phyloP scores from a whole-genome alignment of 2,888 invertebrate species.

The Eueremaeus valkanovi region DNA sequence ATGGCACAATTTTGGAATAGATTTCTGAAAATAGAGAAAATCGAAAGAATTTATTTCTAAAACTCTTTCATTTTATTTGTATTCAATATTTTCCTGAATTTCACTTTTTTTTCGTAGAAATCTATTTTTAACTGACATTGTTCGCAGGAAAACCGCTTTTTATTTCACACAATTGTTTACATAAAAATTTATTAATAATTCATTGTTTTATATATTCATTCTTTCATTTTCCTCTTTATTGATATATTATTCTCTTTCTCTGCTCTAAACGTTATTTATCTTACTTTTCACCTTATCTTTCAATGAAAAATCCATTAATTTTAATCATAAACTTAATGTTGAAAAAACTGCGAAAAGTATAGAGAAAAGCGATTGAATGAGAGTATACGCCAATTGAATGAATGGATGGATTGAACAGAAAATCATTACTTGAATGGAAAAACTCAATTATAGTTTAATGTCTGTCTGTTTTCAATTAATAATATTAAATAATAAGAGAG shows the following conservation, averaged over 20 bases:
- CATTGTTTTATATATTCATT: neutral
- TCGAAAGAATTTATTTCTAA: neutral
- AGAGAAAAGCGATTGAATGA: neutral
- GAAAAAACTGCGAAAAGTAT: neutral
- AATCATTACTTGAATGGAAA: neutral
- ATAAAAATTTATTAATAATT: neutral
- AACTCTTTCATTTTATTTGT: neutral
- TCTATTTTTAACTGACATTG: neutral
- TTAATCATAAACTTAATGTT: neutral
- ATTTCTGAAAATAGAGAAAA: neutral
- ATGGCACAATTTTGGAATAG: neutral
- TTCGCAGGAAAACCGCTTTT: neutral
- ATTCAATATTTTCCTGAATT: neutral
- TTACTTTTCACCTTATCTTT: neutral
- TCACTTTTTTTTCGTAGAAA: neutral
- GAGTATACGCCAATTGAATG: neutral
- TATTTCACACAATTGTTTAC: neutral
- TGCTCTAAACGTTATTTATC: neutral
- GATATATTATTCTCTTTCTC: neutral
- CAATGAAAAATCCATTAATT: neutral
- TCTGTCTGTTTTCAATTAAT: constrained; percentile 8
- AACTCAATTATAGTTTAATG: constrained; percentile 1
- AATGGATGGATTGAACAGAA: neutral
- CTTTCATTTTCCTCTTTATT: neutral
- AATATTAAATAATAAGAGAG: neutral